Evolutionary conservation across 2,888 invertebrate genomes (phyloP), one percentile per base, ranked within the genome.

Genomic region (Eurytoma adleriae): DNA sequence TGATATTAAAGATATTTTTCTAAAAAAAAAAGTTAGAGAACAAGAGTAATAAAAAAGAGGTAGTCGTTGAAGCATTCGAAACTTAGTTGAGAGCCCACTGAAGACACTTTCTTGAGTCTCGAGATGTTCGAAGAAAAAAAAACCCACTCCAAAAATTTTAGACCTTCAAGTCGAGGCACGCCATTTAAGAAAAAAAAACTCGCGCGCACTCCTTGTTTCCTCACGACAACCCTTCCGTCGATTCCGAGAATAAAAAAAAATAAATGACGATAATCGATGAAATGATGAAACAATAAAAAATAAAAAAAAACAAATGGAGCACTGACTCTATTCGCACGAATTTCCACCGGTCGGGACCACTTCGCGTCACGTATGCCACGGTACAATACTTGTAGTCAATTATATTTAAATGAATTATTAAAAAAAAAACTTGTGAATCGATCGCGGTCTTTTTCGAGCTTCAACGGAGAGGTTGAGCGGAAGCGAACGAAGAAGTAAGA

Each of bases 341-440:
- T 80, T 82, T 80, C 82, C 81, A 82, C 80, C 80, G 82, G 84
- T 86, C 85, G 86, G 87, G 87, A 87, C 87, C 87, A 87, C 84
- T 85, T 85, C 84, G 85, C 85, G 85, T 86, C 86, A 84, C 84
- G 83, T 84, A 83, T 81, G 78, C 83, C 83, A 86, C 84, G 86
- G 86, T 86, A 86, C 86, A 86, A 87, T 86, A 87, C 85, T 85
- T 85, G 84, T 85, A 86, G 86, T 87, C 87, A 87, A 87, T 87
- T 87, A 87, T 83, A 75, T 73, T 56, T 71, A 40, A 75, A 77
- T 80, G 77, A 79, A 73, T 79, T 77, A 75, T 71, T n/a, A 50
- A 48, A 52, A 18, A 66, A 67, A 16, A 69, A 77, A 76, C 66
- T 16, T 78, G 70, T 52, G 66, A 75, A 74, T 80, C 78, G 68